A percentile compares a stretch with the other conserved stretches of the same genome.
Evolutionary conservation across 2,113 vertebrate species (phyloP).

Genomic region (Strix aluco): DNA sequence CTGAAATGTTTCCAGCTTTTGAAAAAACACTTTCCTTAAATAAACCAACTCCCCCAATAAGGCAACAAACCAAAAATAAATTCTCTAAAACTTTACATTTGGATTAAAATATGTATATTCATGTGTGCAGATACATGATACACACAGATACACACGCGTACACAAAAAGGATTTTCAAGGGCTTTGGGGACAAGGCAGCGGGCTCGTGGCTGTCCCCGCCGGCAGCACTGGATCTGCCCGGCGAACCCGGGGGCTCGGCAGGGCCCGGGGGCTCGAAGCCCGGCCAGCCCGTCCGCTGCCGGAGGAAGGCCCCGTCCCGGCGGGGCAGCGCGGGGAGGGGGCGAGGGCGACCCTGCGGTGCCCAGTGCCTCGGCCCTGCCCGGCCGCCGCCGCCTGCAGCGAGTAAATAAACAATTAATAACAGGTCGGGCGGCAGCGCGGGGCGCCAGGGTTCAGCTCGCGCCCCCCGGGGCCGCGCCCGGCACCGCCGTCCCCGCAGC

Average conservation of each 20-base stretch:
- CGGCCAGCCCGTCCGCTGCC: background rate
- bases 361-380: background rate
- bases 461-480: too few species aligned
- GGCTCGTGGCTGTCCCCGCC: background rate
- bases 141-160: fast-evolving
- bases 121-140: fast-evolving
- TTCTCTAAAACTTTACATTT: background rate
- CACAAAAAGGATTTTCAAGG: background rate
- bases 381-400: background rate
- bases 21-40: background rate
- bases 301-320: background rate
- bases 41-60: background rate
- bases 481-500: too few species aligned
- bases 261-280: background rate
- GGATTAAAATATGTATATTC: background rate
- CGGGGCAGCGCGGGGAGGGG: background rate
- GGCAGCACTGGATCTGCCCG: fast-evolving
- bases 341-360: background rate
- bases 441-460: too few species aligned
- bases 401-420: constrained; percentile 44
- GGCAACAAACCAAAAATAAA: background rate
- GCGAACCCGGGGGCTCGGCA: fast-evolving
- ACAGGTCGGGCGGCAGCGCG: background rate
- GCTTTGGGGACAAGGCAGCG: fast-evolving
- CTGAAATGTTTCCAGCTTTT: background rate